phyloP scores from a whole-genome alignment of 2,113 vertebrate species.

The Pomatorhinus ruficollis region DNA sequence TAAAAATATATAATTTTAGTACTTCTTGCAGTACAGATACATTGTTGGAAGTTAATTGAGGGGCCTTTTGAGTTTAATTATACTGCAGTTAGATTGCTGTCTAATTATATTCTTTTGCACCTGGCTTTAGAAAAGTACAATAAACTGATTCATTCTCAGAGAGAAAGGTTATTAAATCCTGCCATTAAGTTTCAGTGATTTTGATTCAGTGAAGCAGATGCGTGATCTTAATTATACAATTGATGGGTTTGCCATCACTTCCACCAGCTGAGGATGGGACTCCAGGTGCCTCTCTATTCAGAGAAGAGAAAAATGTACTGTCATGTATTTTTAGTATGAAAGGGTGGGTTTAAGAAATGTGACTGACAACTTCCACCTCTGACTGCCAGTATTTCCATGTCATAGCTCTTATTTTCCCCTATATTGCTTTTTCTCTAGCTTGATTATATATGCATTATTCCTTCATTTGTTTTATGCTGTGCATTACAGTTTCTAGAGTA shows the following conservation, averaged over 20 bases:
- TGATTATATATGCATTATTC: conserved; percentile 2
- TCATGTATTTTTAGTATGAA: conserved; percentile 32
- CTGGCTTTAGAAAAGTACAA: conserved; percentile 29
- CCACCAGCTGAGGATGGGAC: background rate
- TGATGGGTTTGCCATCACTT: background rate
- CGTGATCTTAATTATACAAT: background rate
- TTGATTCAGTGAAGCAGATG: conserved; percentile 30
- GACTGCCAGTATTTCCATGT: conserved; percentile 21
- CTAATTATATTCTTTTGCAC: background rate
- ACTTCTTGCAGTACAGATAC: background rate
- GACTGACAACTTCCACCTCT: conserved; percentile 51
- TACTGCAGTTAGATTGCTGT: background rate
- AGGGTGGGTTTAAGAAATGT: conserved; percentile 34
- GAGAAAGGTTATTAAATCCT: conserved; percentile 9
- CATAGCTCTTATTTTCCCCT: conserved; percentile 22
- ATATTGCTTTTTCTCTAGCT: background rate
- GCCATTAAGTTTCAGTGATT: background rate
- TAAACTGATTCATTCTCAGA: background rate
- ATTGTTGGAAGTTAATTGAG: background rate
- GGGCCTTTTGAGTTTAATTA: background rate
- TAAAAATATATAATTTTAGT: background rate
- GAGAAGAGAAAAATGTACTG: background rate
- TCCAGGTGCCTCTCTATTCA: conserved; percentile 24
- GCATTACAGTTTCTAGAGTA: background rate
- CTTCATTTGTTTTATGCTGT: background rate